These are phyloP conservation scores for Pangasius krempfi DNA, from an alignment of 2,797 vertebrate species.

Conservation along the genomic window DNA sequence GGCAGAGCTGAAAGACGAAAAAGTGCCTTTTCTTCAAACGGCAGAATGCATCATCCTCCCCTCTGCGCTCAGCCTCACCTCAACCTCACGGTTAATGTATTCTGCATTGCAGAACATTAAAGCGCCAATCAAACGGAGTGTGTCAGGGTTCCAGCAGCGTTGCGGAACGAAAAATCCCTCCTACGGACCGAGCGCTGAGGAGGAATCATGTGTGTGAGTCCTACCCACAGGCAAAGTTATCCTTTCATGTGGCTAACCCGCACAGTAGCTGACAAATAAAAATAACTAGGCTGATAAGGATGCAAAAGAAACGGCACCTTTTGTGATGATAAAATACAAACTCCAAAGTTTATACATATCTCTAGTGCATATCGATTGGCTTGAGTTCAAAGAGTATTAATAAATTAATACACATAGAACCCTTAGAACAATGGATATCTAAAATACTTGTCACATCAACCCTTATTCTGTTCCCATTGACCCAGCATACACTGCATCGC, in stretches of 20 bases:
- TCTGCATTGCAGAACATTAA: constrained; percentile 66
- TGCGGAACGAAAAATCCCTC: constrained; percentile 69
- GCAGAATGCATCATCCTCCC: constrained; percentile 34
- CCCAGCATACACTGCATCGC: neutral
- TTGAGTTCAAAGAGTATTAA: neutral
- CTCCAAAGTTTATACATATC: constrained; percentile 6
- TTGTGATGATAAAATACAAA: constrained; percentile 29
- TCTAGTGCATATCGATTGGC: neutral
- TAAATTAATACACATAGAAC: neutral
- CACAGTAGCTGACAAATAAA: constrained; percentile 70
- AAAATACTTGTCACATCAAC: neutral
- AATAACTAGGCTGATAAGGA: constrained; percentile 57
- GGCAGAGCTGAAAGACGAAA: constrained; percentile 22
- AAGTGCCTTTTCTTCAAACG: constrained; percentile 40
- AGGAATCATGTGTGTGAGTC: constrained; percentile 67
- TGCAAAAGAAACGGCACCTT: constrained; percentile 43
- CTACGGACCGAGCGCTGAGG: constrained; percentile 67
- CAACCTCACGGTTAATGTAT: constrained; percentile 48
- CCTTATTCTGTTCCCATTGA: neutral
- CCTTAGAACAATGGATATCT: neutral
- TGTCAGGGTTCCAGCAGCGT: constrained; percentile 67
- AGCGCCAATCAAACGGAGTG: constrained; percentile 69
- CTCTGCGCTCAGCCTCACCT: constrained; percentile 61
- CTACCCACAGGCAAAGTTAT: constrained; percentile 82
- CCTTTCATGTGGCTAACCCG: constrained; percentile 69